Percentiles rank a stretch among this genome's conserved stretches.
Evolutionary conservation across 2,888 invertebrate genomes (phyloP).

Genomic region (Athalia cordata): DNA sequence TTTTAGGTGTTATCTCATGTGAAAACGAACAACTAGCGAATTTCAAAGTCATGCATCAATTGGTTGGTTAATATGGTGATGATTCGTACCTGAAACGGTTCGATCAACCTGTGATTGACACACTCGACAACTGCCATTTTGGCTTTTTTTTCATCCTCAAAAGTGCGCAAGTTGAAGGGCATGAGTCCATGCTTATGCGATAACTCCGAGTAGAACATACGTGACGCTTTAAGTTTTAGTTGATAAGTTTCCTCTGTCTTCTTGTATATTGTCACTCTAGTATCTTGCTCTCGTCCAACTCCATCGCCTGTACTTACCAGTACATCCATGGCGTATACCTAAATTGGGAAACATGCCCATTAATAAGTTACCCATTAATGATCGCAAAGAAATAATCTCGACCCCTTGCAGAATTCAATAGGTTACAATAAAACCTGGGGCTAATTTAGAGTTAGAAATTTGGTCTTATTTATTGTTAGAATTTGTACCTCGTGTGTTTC

Average conservation of each 20-base stretch:
- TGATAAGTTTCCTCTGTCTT: constrained; percentile 98
- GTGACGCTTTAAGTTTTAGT: constrained; percentile 96
- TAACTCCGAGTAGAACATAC: constrained; percentile 92
- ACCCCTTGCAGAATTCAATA: background rate
- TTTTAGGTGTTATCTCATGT: background rate
- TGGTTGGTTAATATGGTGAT: constrained; percentile 79
- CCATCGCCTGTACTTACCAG: constrained; percentile 97
- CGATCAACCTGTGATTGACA: constrained; percentile 97
- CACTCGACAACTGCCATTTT: constrained; percentile 99
- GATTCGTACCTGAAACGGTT: constrained; percentile 94
- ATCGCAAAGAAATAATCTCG: background rate
- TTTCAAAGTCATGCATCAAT: constrained; percentile 69
- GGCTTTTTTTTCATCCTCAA: constrained; percentile 98
- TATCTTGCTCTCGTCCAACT: constrained; percentile 93
- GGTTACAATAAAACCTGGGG: background rate
- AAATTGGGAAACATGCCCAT: background rate
- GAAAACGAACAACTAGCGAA: constrained; percentile 31
- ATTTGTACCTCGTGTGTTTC: constrained; percentile 91
- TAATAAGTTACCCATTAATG: constrained; percentile 27
- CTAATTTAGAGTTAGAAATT: background rate
- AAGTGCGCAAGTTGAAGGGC: constrained; percentile 97
- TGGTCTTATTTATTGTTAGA: background rate
- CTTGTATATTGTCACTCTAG: constrained; percentile 97
- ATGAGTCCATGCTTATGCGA: constrained; percentile 95
- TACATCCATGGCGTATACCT: constrained; percentile 97